phyloP scores from a whole-genome alignment of 35 echinoderm and acorn worm species.

The Acanthaster planci region DNA sequence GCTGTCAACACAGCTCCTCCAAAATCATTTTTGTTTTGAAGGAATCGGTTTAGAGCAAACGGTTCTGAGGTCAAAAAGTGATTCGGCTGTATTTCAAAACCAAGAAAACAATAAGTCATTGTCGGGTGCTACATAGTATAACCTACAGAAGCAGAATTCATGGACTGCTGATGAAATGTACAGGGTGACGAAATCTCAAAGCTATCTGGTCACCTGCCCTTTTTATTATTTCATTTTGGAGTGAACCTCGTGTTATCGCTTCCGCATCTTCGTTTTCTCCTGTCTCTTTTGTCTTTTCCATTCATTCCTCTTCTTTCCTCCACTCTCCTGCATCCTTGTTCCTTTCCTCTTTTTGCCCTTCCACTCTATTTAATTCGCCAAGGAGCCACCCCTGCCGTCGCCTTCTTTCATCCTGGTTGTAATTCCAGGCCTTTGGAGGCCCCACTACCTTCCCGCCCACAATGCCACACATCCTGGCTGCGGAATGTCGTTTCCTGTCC shows the following conservation, averaged over 20 bases:
- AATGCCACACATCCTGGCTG: background rate
- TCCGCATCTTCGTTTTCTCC: conserved; percentile 4
- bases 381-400: too few relatives aligned
- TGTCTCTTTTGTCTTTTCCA: background rate
- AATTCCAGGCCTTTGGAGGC: background rate
- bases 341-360: background rate
- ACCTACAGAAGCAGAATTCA: background rate
- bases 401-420: background rate
- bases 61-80: too few relatives aligned
- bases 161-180: background rate
- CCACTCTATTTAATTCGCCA: too few relatives aligned
- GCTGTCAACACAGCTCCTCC: too few relatives aligned
- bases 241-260: background rate
- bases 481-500: background rate
- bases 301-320: background rate
- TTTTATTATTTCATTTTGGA: background rate
- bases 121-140: background rate
- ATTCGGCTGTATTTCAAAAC: too few relatives aligned
- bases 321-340: background rate
- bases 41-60: too few relatives aligned
- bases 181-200: background rate
- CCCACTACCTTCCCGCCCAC: background rate
- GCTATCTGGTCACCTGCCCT: background rate
- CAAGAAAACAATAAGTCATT: too few relatives aligned
- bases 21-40: too few relatives aligned